A percentile compares a stretch with the other conserved stretches of the same genome.
Conservation (phyloP, 2,888 invertebrate genomes). For the Drosophila subquinaria region DNA sequence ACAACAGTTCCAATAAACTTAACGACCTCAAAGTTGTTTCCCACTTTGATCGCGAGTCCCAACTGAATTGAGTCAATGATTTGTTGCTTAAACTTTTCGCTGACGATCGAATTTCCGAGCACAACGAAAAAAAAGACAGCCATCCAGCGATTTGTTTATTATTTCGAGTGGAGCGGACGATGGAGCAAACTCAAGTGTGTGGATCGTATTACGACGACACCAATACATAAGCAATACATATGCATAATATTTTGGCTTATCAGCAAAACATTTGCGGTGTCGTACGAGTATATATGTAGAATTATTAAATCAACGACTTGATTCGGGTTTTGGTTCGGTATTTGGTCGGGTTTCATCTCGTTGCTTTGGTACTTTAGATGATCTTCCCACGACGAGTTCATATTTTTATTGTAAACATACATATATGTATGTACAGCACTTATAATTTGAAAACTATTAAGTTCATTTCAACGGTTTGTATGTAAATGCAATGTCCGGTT, state of each 20-base stretch:
- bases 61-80: background rate
- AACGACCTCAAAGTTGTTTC: background rate
- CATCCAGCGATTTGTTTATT: background rate
- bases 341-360: background rate
- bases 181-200: background rate
- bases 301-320: background rate
- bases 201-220: background rate
- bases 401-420: background rate
- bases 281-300: background rate
- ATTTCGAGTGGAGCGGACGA: background rate
- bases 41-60: background rate
- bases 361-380: background rate
- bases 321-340: background rate
- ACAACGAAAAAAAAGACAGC: background rate
- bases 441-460: background rate
- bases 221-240: background rate
- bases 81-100: background rate
- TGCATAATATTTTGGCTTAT: background rate
- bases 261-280: background rate
- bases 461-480: background rate
- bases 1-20: background rate
- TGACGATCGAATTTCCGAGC: background rate
- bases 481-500: background rate
- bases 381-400: constrained; percentile 3
- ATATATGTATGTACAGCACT: background rate